These are phyloP conservation scores for Rhynchonycteris naso DNA, from an alignment of 2,797 vertebrate species.

Conservation along the genomic window DNA sequence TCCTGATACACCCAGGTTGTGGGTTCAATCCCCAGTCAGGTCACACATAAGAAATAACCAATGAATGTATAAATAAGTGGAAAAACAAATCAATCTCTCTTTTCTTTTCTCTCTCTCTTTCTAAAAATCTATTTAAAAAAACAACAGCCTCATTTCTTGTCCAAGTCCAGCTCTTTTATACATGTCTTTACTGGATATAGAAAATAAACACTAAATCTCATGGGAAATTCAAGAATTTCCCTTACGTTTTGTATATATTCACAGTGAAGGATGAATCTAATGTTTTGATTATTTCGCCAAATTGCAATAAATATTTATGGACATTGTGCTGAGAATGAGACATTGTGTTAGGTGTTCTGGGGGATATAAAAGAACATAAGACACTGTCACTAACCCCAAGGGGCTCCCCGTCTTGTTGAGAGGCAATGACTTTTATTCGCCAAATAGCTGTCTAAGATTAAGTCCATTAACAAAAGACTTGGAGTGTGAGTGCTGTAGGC, in stretches of 20 bases:
- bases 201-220: neutral
- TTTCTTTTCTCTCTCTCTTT: no score
- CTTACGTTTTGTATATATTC: neutral
- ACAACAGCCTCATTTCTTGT: neutral
- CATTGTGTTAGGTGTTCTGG: neutral
- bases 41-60: no score
- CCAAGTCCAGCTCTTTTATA: neutral
- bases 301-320: neutral
- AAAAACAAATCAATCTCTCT: no score
- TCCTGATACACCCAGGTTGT: no score
- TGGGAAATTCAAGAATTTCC: neutral
- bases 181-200: neutral
- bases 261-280: neutral
- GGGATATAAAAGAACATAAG: neutral
- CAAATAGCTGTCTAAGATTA: neutral
- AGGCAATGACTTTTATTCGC: neutral
- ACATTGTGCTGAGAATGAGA: neutral
- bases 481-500: neutral
- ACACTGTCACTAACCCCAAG: neutral
- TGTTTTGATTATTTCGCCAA: neutral
- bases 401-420: neutral
- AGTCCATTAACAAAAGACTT: neutral
- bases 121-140: no score
- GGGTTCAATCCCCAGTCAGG: no score
- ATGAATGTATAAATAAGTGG: no score